A percentile compares a stretch with the other conserved stretches of the same genome.
These are phyloP conservation scores for Cotesia glomerata DNA, from an alignment of 1,140 invertebrate species.

Conservation along the genomic window DNA sequence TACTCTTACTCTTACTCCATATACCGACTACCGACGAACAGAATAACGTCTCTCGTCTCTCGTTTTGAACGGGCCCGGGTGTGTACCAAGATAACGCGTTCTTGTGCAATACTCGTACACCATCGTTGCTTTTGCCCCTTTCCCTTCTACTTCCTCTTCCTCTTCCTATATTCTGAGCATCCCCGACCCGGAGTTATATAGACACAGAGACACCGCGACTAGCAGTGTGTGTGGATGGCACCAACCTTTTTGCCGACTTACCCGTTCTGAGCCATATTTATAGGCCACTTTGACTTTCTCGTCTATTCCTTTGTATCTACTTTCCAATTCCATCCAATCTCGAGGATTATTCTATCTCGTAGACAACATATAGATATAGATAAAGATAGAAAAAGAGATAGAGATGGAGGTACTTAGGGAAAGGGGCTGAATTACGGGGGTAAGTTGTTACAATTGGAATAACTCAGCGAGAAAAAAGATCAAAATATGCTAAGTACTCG, in stretches of 20 bases:
- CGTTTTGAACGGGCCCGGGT: constrained; percentile 19
- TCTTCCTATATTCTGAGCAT: neutral
- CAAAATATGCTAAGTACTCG: too few relatives aligned
- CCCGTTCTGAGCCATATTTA: constrained; percentile 28
- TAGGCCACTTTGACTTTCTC: constrained; percentile 31
- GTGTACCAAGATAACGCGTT: constrained; percentile 37
- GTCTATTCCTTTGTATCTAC: constrained; percentile 28
- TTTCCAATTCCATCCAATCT: constrained; percentile 32
- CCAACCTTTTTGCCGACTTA: constrained; percentile 27
- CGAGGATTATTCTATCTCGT: neutral
- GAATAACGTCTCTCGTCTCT: neutral
- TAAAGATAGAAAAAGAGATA: neutral
- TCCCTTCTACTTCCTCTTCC: constrained; percentile 12
- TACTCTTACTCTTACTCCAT: too few relatives aligned
- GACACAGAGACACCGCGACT: neutral
- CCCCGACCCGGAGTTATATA: neutral
- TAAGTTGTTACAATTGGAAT: too few relatives aligned
- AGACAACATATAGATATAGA: neutral
- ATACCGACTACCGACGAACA: neutral
- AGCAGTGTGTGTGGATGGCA: neutral
- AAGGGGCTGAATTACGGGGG: too few relatives aligned
- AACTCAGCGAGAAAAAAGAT: too few relatives aligned
- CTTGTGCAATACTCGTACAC: constrained; percentile 26
- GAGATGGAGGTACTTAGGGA: too few relatives aligned
- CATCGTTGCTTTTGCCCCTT: neutral